Base-by-base conservation (phyloP, 2,113 vertebrate genomes). In the Gorilla gorilla region DNA sequence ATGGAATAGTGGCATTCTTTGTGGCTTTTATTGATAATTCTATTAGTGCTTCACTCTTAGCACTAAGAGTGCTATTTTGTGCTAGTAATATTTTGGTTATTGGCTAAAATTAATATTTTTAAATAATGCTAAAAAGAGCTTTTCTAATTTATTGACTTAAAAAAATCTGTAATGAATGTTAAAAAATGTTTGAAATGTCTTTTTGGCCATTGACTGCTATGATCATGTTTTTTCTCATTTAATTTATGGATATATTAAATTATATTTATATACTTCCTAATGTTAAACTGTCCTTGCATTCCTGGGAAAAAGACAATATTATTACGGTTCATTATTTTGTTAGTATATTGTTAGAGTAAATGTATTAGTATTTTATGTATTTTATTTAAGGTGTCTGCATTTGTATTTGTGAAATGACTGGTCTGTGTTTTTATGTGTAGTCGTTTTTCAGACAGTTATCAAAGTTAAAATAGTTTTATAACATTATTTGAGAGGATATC, bases 381-480 rank as follows among this genome's bases (percentile, higher is more conserved):
- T 79, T 95, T 95, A 85, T 90, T 91, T 86, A 79, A 25, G n/a
- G 70, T 86, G 10, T 61, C 91, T 95, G 10, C 18, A 86, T 80
- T 91, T 61, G 48, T 59, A 32, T 85, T 55, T 40, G 25, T 96
- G 61, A 89, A 70, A 70, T 83, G 17, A 72, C 83, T 88, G 17
- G 30, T n/a, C 20, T 96, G 3, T 82, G 30, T 96, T 52, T 93
- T 94, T 87, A 75, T 48, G 32, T 91, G 4, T 16, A 82, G 55
- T 73, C 17, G 35, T 64, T 78, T 83, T 79, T 94, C 64, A 86
- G 45, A 27, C 52, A 16, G 6, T 94, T 82, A 52, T n/a, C 30
- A 87, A 73, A 86, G 43, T 10, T 96, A 61, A 72, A 45, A 80
- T 85, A 91, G 52, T 57, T 91, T 85, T 96, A 18, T 61, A 27